phyloP scores from a whole-genome alignment of 2,113 vertebrate genomes.

The Lasiurus cinereus region DNA sequence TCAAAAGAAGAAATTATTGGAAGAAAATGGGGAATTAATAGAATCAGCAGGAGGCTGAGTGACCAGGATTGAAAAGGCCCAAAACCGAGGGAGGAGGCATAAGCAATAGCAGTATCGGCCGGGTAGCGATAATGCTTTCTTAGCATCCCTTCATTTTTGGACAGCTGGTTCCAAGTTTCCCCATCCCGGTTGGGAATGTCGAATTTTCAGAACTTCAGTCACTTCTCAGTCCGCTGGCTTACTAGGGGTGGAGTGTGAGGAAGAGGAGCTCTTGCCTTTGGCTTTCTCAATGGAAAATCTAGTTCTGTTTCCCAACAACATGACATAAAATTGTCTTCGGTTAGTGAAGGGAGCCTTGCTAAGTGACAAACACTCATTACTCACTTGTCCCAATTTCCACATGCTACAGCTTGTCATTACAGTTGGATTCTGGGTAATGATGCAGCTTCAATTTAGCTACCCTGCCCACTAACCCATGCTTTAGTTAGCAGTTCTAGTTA shows the following conservation, averaged over 20 bases:
- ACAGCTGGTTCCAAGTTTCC: not conserved
- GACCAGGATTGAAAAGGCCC: not conserved
- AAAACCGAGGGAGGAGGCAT: not conserved
- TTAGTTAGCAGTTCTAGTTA: not conserved
- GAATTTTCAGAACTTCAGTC: constrained; percentile 41
- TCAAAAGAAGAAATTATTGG: not conserved
- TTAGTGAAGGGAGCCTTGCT: not conserved
- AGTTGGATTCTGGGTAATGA: not conserved
- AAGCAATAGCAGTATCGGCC: not conserved
- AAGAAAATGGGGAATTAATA: constrained; percentile 28
- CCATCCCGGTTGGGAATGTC: not conserved
- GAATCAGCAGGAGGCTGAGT: not conserved
- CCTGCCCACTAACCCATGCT: not conserved
- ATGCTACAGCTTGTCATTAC: not conserved
- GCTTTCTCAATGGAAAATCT: constrained; percentile 21
- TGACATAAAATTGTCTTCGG: not conserved
- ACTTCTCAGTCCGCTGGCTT: not conserved
- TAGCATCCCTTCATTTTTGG: not conserved
- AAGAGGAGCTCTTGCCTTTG: not conserved
- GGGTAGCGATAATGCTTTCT: not conserved
- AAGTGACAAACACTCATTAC: not conserved
- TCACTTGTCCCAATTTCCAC: not conserved
- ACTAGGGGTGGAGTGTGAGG: not conserved
- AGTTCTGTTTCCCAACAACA: not conserved
- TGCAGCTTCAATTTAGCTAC: not conserved